A percentile compares a stretch with the other conserved stretches of the same genome.
phyloP scores from a whole-genome alignment of 2,797 vertebrate genomes.

The Karalla daura region DNA sequence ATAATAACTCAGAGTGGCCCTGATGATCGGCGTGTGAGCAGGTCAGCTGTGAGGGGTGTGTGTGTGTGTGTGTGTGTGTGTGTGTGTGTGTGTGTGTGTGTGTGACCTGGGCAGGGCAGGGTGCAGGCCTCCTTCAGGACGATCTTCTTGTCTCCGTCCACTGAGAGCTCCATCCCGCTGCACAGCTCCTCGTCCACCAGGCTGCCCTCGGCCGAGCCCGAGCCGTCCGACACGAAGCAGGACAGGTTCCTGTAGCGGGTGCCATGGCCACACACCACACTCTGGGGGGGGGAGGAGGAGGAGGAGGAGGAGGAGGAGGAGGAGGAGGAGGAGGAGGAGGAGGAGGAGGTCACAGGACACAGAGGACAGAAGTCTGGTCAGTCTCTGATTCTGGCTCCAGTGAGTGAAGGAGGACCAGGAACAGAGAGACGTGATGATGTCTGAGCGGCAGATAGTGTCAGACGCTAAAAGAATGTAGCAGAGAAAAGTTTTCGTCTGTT shows the following conservation, averaged over 20 bases:
- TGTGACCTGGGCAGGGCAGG: slow-evolving; percentile 94
- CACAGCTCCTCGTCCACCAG: slow-evolving; percentile 95
- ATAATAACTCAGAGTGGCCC: too few species aligned
- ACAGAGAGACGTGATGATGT: too few species aligned
- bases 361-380: too few species aligned
- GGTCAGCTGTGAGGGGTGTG: too few species aligned
- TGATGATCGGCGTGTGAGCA: too few species aligned
- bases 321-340: not conserved
- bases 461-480: too few species aligned
- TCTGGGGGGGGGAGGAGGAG: slow-evolving; percentile 77
- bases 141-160: slow-evolving; percentile 87
- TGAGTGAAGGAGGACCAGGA: too few species aligned
- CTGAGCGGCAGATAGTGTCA: too few species aligned
- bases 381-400: too few species aligned
- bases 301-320: not conserved
- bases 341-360: not conserved
- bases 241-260: slow-evolving; percentile 90
- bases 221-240: slow-evolving; percentile 94
- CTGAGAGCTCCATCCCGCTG: slow-evolving; percentile 83
- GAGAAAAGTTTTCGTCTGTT: too few species aligned
- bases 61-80: too few species aligned
- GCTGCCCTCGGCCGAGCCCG: slow-evolving; percentile 81
- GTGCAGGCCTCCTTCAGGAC: slow-evolving; percentile 90
- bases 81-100: too few species aligned
- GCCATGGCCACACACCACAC: slow-evolving; percentile 94